These are phyloP conservation scores for Protaetia brevitarsis DNA, from an alignment of 1,140 invertebrate species.

Conservation along the genomic window DNA sequence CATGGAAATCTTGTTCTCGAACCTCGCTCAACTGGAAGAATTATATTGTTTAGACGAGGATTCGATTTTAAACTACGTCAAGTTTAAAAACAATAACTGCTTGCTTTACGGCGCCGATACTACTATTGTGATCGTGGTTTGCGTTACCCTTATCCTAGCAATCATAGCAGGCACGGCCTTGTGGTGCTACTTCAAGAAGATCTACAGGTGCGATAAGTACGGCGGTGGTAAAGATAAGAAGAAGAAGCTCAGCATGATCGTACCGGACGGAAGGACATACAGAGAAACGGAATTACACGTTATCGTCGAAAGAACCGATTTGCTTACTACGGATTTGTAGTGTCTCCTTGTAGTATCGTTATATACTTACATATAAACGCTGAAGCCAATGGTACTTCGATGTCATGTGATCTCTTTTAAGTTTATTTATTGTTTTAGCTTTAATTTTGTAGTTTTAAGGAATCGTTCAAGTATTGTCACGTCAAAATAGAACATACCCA, in stretches of 20 bases:
- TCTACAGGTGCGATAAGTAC: constrained; percentile 43
- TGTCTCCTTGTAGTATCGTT: neutral
- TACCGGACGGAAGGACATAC: constrained; percentile 76
- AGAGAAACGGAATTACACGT: constrained; percentile 80
- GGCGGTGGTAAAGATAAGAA: constrained; percentile 51
- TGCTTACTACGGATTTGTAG: constrained; percentile 72
- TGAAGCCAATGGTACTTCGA: neutral
- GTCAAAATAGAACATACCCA: no score
- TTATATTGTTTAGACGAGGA: constrained; percentile 38
- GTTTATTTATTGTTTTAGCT: constrained; percentile 4
- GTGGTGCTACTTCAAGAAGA: constrained; percentile 37
- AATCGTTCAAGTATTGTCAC: no score
- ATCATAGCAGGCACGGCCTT: constrained; percentile 36
- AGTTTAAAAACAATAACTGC: constrained; percentile 40
- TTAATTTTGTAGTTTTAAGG: neutral
- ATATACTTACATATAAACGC: neutral
- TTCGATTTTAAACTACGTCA: constrained; percentile 35
- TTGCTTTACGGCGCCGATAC: constrained; percentile 36
- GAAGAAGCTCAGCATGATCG: constrained; percentile 57
- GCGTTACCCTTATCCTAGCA: constrained; percentile 33
- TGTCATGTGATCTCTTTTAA: constrained; percentile 15
- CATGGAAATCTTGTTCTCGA: constrained; percentile 45
- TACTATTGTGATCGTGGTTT: constrained; percentile 38
- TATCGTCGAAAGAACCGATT: constrained; percentile 75
- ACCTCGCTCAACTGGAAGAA: constrained; percentile 37